phyloP scores from a whole-genome alignment of 2,113 vertebrate genomes.

The Oncorhynchus kisutch region DNA sequence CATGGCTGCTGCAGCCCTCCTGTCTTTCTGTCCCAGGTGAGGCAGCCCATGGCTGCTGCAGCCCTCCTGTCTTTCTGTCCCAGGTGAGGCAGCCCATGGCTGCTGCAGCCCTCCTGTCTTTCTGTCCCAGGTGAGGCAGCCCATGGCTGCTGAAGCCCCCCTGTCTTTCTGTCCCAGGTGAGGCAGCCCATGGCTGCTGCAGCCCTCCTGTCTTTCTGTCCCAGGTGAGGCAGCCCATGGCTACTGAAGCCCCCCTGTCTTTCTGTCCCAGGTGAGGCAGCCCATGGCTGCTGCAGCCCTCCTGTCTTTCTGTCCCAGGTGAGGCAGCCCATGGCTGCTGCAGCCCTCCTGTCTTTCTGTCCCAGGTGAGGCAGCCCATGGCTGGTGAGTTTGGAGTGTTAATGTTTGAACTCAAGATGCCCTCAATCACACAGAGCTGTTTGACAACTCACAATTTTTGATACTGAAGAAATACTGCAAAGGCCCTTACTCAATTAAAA shows the following conservation, averaged over 20 bases:
- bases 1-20: not conserved
- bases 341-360: constrained; percentile 17
- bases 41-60: not conserved
- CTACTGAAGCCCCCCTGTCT: constrained; percentile 4
- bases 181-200: not conserved
- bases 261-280: constrained; percentile 18
- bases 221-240: not conserved
- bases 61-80: constrained; percentile 22
- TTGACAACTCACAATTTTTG: constrained; percentile 69
- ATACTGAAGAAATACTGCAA: constrained; percentile 5
- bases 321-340: not conserved
- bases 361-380: constrained; percentile 27
- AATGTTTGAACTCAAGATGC: constrained; percentile 73
- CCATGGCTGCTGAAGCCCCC: not conserved
- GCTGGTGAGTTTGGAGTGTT: constrained; percentile 50
- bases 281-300: not conserved
- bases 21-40: constrained; percentile 25
- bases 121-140: constrained; percentile 16
- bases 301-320: constrained; percentile 24
- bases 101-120: constrained; percentile 7
- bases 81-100: not conserved
- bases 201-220: constrained; percentile 22
- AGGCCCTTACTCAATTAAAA: not conserved
- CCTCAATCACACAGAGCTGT: constrained; percentile 76
- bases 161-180: constrained; percentile 23